Base-by-base conservation (phyloP, 2,797 vertebrate genomes). In the Pyrrhura leucotis region DNA sequence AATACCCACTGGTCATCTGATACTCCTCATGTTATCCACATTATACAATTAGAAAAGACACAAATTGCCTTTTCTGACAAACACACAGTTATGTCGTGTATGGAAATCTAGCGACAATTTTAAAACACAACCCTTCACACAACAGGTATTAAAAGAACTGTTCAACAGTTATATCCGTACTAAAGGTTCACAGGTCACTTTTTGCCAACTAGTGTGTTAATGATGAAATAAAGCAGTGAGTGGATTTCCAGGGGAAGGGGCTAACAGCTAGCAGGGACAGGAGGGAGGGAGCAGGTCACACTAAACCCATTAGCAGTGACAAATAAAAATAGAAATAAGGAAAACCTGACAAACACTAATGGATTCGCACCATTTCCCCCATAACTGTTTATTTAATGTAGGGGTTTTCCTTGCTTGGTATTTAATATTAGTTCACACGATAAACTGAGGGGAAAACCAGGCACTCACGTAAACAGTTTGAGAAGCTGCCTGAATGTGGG, bases 291-390 rank as follows among this genome's bases (percentile, higher is more conserved):
- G 65, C 6, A 83, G 23, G 37, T 20, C 71, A 45, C 84, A 90
- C 66, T 62, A 90, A 82, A 95, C 79, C 94, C 82, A 95, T 89
- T 93, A 92, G 76, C 59, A 40, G 25, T 84, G 69, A 94, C 81
- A 93, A 96, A 93, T 62, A 90, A 96, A 95, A 89, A 61, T 5
- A 68, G 66, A 86, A 84, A 81, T 23, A 68, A 69, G 48, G 62
- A 89, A 82, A 61, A 74, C 22, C 22, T 94, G 89, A 93, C 88
- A 93, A 90, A 93, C 92, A 50, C 67, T 77, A 93, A 94, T 78
- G 83, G 86, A 92, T 90, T 73, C 77, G 65, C 39, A 82, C 48
- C 6, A 19, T 31, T 92, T 93, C 20, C 58, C 54, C 58, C 54
- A 35, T 29, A 95, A 75, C 54, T 31, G 35, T 77, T 85, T 78